These are phyloP conservation scores for Orthochromis indermauri DNA, from an alignment of 2,113 vertebrate species.

Conservation along the genomic window DNA sequence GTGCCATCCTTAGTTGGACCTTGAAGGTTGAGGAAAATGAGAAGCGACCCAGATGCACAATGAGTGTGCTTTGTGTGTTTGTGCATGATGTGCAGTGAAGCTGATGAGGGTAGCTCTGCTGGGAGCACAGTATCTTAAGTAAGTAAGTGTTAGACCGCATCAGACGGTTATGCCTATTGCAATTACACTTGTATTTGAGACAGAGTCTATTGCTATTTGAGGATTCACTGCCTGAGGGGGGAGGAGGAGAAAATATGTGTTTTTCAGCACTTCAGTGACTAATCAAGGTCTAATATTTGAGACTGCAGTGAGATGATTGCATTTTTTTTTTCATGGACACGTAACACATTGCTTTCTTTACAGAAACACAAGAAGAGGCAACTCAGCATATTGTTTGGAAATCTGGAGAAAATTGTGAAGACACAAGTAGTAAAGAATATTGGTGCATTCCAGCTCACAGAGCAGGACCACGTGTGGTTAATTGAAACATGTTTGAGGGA, in stretches of 20 bases:
- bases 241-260: neutral
- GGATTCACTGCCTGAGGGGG: neutral
- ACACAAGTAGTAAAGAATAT: neutral
- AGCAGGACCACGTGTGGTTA: neutral
- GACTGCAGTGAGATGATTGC: neutral
- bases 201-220: neutral
- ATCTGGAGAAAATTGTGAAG: neutral
- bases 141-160: slow-evolving; percentile 17
- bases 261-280: slow-evolving; percentile 4
- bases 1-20: slow-evolving; percentile 56
- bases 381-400: neutral
- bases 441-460: neutral
- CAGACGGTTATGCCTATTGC: slow-evolving; percentile 15
- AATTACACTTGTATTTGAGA: slow-evolving; percentile 21
- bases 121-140: neutral
- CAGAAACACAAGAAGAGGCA: neutral
- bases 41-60: slow-evolving; percentile 25
- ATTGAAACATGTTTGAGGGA: slow-evolving; percentile 27
- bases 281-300: slow-evolving; percentile 18
- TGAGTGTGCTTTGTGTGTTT: neutral
- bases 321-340: slow-evolving; percentile 10
- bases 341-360: neutral
- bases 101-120: slow-evolving; percentile 4
- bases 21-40: slow-evolving; percentile 64
- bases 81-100: neutral